Percentiles rank a stretch among this genome's conserved stretches.
These are phyloP conservation scores for Idaea biselata DNA, from an alignment of 2,888 invertebrate species.

Conservation along the genomic window DNA sequence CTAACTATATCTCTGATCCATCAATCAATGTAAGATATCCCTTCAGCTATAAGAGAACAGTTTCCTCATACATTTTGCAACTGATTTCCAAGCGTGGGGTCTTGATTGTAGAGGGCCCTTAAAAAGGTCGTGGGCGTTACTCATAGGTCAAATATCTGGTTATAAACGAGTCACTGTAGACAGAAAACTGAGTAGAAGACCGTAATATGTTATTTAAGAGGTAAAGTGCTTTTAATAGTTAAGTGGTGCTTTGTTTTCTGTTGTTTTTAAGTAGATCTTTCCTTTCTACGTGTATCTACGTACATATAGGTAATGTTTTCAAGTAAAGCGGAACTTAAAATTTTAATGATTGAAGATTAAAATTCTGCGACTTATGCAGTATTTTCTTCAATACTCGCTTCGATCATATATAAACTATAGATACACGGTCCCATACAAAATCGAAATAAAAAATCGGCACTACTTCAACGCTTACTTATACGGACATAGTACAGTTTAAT, in stretches of 20 bases:
- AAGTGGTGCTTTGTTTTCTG: background rate
- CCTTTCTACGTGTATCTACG: too few species aligned
- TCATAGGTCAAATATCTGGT: conserved; percentile 32
- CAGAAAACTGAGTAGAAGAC: conserved; percentile 21
- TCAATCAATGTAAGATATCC: conserved; percentile 24
- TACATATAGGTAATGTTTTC: too few species aligned
- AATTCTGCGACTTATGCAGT: too few species aligned
- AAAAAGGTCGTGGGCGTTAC: conserved; percentile 28
- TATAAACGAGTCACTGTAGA: conserved; percentile 22
- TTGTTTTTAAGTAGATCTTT: too few species aligned
- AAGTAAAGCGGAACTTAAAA: too few species aligned
- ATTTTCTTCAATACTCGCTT: too few species aligned
- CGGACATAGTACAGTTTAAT: too few species aligned
- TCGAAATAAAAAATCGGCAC: too few species aligned
- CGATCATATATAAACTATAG: too few species aligned
- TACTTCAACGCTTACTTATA: too few species aligned
- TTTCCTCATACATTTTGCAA: conserved; percentile 30
- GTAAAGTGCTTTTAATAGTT: background rate
- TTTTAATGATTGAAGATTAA: too few species aligned
- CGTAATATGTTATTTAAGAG: conserved; percentile 17
- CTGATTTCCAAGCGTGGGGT: conserved; percentile 24
- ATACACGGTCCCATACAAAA: too few species aligned
- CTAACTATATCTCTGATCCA: conserved; percentile 15
- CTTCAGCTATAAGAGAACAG: conserved; percentile 22
- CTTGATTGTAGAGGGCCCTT: conserved; percentile 28